Percentiles rank a stretch among this genome's conserved stretches.
Evolutionary conservation across 2,888 invertebrate genomes (phyloP).

Genomic region (Diadegma fenestrale): DNA sequence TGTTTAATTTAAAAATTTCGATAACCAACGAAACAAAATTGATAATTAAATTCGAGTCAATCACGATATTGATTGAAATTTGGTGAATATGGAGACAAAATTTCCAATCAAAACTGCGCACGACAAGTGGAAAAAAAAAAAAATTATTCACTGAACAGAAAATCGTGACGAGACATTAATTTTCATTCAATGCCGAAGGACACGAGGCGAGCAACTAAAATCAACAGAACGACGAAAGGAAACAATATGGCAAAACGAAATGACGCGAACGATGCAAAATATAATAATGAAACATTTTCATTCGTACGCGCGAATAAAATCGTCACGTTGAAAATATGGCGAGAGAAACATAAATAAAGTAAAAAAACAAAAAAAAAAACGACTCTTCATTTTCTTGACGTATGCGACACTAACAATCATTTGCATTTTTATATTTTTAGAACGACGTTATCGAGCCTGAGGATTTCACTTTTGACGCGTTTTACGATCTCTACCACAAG

Average conservation of each 20-base stretch:
- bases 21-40: background rate
- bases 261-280: background rate
- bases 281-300: background rate
- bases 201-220: background rate
- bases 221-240: background rate
- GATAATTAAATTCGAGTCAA: background rate
- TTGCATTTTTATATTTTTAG: conserved; percentile 83
- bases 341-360: conserved; percentile 5
- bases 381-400: background rate
- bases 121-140: background rate
- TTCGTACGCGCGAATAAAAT: background rate
- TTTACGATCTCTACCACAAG: conserved; percentile 98
- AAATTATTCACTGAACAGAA: background rate
- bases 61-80: background rate
- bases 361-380: no score
- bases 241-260: background rate
- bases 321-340: background rate
- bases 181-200: background rate
- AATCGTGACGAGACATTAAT: background rate
- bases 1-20: background rate
- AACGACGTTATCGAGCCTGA: conserved; percentile 97
- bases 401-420: conserved; percentile 42
- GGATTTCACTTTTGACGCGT: conserved; percentile 99
- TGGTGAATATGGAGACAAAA: background rate
- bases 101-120: background rate